phyloP scores from a whole-genome alignment of 2,888 invertebrate genomes.

The Phengaris arion region DNA sequence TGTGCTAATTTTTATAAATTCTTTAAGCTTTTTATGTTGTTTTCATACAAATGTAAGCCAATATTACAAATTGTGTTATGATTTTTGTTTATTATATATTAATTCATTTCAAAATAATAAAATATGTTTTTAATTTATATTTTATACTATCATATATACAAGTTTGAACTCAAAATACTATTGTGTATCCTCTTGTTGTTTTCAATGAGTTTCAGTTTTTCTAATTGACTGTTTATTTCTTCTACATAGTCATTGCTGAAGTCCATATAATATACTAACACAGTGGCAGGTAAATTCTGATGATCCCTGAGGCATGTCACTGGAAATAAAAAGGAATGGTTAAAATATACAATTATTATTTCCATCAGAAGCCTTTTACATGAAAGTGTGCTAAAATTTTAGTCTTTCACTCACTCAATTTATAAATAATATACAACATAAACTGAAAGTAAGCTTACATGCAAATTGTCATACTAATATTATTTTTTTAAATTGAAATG shows the following conservation, averaged over 20 bases:
- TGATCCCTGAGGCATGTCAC: constrained; percentile 62
- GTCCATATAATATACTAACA: constrained; percentile 61
- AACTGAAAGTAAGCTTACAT: too few species aligned
- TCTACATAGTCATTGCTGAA: constrained; percentile 57
- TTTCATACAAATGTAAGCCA: constrained; percentile 50
- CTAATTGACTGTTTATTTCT: constrained; percentile 55
- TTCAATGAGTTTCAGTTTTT: constrained; percentile 54
- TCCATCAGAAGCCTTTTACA: neutral
- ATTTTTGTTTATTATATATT: constrained; percentile 35
- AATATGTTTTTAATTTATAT: constrained; percentile 5
- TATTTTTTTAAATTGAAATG: too few species aligned
- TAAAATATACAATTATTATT: neutral
- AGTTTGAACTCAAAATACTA: constrained; percentile 58
- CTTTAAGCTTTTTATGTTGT: constrained; percentile 55
- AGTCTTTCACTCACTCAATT: too few species aligned
- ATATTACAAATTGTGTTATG: constrained; percentile 47
- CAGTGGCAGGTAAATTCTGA: constrained; percentile 52
- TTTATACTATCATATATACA: constrained; percentile 54
- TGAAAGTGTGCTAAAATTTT: too few species aligned
- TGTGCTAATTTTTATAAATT: constrained; percentile 68
- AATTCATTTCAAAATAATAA: constrained; percentile 29
- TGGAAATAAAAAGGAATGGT: constrained; percentile 48
- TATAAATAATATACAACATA: too few species aligned
- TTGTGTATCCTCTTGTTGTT: constrained; percentile 42
- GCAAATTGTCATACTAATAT: too few species aligned